A percentile compares a stretch with the other conserved stretches of the same genome.
Conservation (phyloP, 1,140 invertebrate genomes). For the Berghia stephanieae region DNA sequence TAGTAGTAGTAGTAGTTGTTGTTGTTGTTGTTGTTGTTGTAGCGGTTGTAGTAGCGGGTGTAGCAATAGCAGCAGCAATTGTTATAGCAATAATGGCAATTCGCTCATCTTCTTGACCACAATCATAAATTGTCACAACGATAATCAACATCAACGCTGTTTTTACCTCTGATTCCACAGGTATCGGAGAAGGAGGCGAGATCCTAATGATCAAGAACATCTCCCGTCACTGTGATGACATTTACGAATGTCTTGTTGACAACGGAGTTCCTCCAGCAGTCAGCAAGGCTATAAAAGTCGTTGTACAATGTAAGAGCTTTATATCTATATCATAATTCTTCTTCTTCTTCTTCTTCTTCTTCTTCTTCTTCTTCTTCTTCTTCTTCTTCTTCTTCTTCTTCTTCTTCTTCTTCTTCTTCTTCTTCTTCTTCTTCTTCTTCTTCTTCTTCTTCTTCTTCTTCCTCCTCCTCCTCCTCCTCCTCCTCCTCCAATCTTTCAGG, state of each 20-base stretch:
- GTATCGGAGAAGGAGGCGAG: constrained; percentile 48
- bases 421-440: not conserved
- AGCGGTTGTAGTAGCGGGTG: constrained; percentile 3
- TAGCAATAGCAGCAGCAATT: not conserved
- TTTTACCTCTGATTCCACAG: constrained; percentile 35
- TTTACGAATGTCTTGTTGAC: constrained; percentile 59
- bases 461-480: too few relatives aligned
- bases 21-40: not conserved
- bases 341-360: not conserved
- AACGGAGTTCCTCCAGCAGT: constrained; percentile 57
- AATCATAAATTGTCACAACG: not conserved
- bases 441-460: not conserved
- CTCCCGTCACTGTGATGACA: constrained; percentile 54
- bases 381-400: not conserved
- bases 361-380: not conserved
- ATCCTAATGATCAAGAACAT: constrained; percentile 59
- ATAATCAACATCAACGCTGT: not conserved
- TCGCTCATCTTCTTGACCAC: not conserved
- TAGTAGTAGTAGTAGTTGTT: constrained; percentile 1
- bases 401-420: too few relatives aligned
- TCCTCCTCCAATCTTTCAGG: too few relatives aligned
- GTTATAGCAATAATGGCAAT: not conserved
- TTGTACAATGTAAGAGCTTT: constrained; percentile 57
- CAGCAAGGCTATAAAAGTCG: constrained; percentile 53
- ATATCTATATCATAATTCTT: not conserved